A percentile compares a stretch with the other conserved stretches of the same genome.
Conservation (phyloP, 2,113 vertebrate genomes). For the Pterocles gutturalis region DNA sequence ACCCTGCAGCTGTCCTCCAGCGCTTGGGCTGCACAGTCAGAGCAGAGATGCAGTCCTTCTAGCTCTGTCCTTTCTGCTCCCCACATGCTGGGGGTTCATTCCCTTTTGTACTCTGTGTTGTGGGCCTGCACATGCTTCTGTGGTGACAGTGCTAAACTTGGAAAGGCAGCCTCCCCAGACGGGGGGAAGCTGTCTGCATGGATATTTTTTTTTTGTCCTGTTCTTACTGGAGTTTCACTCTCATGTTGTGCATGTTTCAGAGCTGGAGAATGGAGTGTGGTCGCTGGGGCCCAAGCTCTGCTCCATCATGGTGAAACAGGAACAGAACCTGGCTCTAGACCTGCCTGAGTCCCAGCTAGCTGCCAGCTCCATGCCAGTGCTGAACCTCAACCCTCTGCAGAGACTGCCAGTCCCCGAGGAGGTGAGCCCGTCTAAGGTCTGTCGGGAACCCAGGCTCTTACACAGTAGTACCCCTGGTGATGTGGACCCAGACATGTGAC, state of each 20-base stretch:
- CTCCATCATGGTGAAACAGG: slow-evolving; percentile 95
- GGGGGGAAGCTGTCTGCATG: neutral
- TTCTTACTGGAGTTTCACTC: slow-evolving; percentile 37
- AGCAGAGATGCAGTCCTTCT: neutral
- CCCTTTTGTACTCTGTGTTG: slow-evolving; percentile 8
- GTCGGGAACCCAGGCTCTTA: neutral
- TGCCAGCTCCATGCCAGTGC: slow-evolving; percentile 76
- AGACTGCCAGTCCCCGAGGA: slow-evolving; percentile 84
- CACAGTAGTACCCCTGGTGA: neutral
- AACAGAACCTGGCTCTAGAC: slow-evolving; percentile 85
- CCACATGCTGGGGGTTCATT: neutral
- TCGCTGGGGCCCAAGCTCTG: slow-evolving; percentile 93
- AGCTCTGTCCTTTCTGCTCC: neutral
- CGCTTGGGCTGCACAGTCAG: neutral
- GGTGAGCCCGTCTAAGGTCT: slow-evolving; percentile 68
- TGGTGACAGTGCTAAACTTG: slow-evolving; percentile 36
- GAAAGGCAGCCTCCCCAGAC: neutral
- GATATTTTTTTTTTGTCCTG: neutral
- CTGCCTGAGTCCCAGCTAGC: slow-evolving; percentile 74
- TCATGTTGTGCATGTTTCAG: slow-evolving; percentile 71
- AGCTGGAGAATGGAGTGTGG: slow-evolving; percentile 89
- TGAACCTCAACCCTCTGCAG: slow-evolving; percentile 86
- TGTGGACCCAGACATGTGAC: neutral
- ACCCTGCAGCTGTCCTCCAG: neutral
- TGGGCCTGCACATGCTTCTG: slow-evolving; percentile 26